A percentile compares a stretch with the other conserved stretches of the same genome.
Evolutionary conservation across 2,113 vertebrate genomes (phyloP).

Genomic region (Anhinga rufa): DNA sequence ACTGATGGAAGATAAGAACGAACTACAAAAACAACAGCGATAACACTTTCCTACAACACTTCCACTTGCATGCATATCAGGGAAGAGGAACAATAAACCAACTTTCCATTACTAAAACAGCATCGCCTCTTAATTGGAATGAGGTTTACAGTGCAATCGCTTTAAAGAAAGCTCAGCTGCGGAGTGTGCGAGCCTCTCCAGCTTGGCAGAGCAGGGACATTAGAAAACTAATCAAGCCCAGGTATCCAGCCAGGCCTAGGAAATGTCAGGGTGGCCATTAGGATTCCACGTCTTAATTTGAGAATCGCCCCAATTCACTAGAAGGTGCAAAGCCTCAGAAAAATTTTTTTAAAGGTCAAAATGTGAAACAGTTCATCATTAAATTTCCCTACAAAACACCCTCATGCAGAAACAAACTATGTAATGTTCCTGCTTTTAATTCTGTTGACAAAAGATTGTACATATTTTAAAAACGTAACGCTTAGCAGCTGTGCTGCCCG

Average conservation of each 20-base stretch:
- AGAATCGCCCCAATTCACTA: background rate
- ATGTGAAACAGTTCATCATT: constrained; percentile 23
- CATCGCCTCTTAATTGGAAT: constrained; percentile 51
- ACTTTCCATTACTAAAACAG: constrained; percentile 49
- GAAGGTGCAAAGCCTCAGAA: background rate
- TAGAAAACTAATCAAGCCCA: constrained; percentile 47
- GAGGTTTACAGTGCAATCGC: constrained; percentile 24
- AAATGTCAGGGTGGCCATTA: constrained; percentile 65
- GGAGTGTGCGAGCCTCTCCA: background rate
- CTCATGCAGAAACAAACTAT: constrained; percentile 39
- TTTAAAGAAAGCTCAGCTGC: constrained; percentile 10
- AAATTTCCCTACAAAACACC: constrained; percentile 39
- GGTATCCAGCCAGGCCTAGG: constrained; percentile 35
- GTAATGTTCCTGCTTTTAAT: constrained; percentile 30
- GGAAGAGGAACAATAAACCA: constrained; percentile 54
- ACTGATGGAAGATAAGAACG: constrained; percentile 28
- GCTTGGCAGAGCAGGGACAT: background rate
- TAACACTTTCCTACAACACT: constrained; percentile 15
- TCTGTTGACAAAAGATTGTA: constrained; percentile 59
- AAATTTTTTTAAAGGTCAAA: constrained; percentile 39
- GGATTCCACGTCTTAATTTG: constrained; percentile 34
- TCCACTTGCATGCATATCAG: background rate
- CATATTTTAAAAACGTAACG: constrained; percentile 38
- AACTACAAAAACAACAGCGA: background rate
- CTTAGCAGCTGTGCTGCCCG: constrained; percentile 56